A percentile compares a stretch with the other conserved stretches of the same genome.
Conservation (phyloP, 2,888 invertebrate species). For the Epistrophella euchroma region DNA sequence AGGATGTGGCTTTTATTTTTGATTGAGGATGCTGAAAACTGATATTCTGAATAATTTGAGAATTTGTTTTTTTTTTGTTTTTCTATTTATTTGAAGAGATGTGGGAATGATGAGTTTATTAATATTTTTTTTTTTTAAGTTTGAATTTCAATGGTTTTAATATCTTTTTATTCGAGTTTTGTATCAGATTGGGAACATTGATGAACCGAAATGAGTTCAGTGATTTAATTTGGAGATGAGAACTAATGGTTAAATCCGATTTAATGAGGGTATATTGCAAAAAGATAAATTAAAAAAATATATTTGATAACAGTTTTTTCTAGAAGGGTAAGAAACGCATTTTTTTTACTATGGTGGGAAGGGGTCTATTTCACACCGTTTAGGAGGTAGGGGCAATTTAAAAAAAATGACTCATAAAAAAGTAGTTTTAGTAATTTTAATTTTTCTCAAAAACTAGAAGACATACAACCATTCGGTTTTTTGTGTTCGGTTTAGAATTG, state of each 20-base stretch:
- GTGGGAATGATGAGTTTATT: neutral
- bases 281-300: too few species aligned
- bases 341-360: too few species aligned
- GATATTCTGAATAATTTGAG: constrained; percentile 23
- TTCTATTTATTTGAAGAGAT: neutral
- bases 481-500: too few species aligned
- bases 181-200: neutral
- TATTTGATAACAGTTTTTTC: too few species aligned
- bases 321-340: too few species aligned
- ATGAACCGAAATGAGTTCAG: constrained; percentile 2
- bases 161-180: neutral
- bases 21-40: constrained; percentile 40
- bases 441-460: too few species aligned
- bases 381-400: too few species aligned
- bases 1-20: constrained; percentile 49
- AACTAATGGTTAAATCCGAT: neutral
- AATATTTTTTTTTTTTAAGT: neutral
- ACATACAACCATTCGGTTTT: too few species aligned
- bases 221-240: neutral
- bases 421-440: too few species aligned
- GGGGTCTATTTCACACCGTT: too few species aligned
- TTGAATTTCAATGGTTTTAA: neutral
- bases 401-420: too few species aligned
- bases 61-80: neutral
- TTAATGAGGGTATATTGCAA: too few species aligned